phyloP scores from a whole-genome alignment of 1,140 invertebrate species.

The Drosophila murphyi region DNA sequence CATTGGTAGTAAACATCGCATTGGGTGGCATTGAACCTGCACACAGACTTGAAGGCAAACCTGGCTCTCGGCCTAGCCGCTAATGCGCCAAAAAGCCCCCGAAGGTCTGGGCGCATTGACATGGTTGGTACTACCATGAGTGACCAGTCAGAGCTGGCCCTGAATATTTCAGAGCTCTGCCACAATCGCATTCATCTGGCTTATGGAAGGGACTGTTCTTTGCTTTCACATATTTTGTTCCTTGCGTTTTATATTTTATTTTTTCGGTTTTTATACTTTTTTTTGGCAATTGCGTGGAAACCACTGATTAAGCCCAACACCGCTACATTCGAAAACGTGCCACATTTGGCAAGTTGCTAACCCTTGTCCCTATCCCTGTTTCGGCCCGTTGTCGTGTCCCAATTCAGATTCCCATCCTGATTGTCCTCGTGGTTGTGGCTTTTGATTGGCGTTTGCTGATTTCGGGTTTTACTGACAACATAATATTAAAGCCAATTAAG shows the following conservation, averaged over 20 bases:
- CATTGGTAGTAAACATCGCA: conserved; percentile 67
- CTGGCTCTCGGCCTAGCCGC: conserved; percentile 53
- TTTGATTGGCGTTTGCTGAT: conserved; percentile 80
- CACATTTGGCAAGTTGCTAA: conserved; percentile 65
- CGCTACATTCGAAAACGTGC: conserved; percentile 72
- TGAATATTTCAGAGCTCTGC: conserved; percentile 23
- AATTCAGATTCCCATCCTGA: conserved; percentile 55
- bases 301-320: conserved; percentile 78
- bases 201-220: conserved; percentile 75
- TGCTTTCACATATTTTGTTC: conserved; percentile 73
- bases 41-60: conserved; percentile 8
- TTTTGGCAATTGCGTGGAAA: conserved; percentile 73
- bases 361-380: conserved; percentile 15
- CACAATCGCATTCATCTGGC: conserved; percentile 67
- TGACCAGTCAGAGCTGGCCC: conserved; percentile 1
- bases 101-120: conserved; percentile 50
- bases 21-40: conserved; percentile 77
- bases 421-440: conserved; percentile 47
- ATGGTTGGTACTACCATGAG: neutral
- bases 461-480: conserved; percentile 74
- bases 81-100: conserved; percentile 74
- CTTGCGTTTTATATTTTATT: conserved; percentile 20
- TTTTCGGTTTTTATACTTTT: conserved; percentile 38
- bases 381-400: conserved; percentile 14
- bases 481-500: conserved; percentile 82